These are phyloP conservation scores for Sthenelais limicola DNA, from an alignment of 2,888 invertebrate species.

Conservation along the genomic window DNA sequence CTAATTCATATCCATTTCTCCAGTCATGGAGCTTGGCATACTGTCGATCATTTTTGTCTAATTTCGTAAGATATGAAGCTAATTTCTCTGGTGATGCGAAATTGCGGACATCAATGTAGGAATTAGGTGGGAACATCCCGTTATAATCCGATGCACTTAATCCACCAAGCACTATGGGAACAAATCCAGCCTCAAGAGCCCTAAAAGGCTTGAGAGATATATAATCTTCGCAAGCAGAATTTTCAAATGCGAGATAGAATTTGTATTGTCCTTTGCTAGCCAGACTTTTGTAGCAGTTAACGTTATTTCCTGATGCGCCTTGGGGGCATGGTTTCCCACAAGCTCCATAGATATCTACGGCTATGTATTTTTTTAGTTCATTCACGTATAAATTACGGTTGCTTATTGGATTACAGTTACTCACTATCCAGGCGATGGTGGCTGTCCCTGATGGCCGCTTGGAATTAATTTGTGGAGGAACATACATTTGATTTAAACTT, in stretches of 20 bases:
- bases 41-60: slow-evolving; percentile 69
- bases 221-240: slow-evolving; percentile 50
- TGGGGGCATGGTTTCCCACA: no score
- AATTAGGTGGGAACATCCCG: slow-evolving; percentile 66
- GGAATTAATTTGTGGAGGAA: no score
- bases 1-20: no score
- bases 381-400: no score
- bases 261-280: slow-evolving; percentile 20
- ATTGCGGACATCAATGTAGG: slow-evolving; percentile 96
- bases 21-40: no score
- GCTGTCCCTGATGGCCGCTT: no score
- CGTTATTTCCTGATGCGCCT: slow-evolving; percentile 3
- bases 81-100: slow-evolving; percentile 89
- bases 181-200: background rate
- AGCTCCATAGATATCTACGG: no score
- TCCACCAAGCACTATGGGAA: slow-evolving; percentile 48
- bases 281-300: background rate
- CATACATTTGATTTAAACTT: no score
- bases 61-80: slow-evolving; percentile 86
- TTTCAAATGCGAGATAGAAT: slow-evolving; percentile 53
- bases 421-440: no score
- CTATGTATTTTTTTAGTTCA: no score
- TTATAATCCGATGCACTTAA: slow-evolving; percentile 28
- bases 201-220: slow-evolving; percentile 49
- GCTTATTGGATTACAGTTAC: no score